Percentiles rank a stretch among this genome's conserved stretches.
Conservation (phyloP, 2,888 invertebrate species). For the Orthosia gothica region DNA sequence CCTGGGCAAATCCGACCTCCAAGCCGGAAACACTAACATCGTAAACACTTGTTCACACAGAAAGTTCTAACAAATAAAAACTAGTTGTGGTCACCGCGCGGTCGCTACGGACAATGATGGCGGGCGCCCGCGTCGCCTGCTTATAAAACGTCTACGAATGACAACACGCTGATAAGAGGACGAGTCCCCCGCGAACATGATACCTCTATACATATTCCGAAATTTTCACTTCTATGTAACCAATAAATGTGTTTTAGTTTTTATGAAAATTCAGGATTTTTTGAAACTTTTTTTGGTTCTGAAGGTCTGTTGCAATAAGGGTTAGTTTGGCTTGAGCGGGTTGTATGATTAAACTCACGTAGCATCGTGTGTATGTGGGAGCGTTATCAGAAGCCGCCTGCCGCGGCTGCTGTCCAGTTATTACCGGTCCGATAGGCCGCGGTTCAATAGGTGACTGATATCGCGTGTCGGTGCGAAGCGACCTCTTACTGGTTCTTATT, state of each 20-base stretch:
- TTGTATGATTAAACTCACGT: slow-evolving; percentile 63
- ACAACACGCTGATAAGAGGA: slow-evolving; percentile 87
- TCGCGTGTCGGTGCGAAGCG: slow-evolving; percentile 83
- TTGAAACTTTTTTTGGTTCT: background rate
- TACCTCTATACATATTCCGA: slow-evolving; percentile 58
- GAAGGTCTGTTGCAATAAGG: slow-evolving; percentile 40
- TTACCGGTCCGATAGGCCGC: slow-evolving; percentile 91
- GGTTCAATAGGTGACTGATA: slow-evolving; percentile 92
- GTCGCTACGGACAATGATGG: slow-evolving; percentile 84
- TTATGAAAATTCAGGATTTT: background rate
- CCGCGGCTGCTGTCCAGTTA: slow-evolving; percentile 90
- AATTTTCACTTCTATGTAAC: slow-evolving; percentile 10
- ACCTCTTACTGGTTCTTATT: slow-evolving; percentile 88
- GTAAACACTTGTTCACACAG: slow-evolving; percentile 70
- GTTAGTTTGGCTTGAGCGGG: slow-evolving; percentile 56
- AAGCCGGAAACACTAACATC: slow-evolving; percentile 90
- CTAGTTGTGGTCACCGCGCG: slow-evolving; percentile 82
- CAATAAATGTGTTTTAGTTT: background rate
- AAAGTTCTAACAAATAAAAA: slow-evolving; percentile 57
- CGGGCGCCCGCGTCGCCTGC: slow-evolving; percentile 80
- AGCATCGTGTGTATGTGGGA: slow-evolving; percentile 72
- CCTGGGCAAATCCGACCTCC: slow-evolving; percentile 82
- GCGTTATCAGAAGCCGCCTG: slow-evolving; percentile 89
- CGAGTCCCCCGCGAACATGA: slow-evolving; percentile 88
- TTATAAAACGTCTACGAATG: slow-evolving; percentile 89